A percentile compares a stretch with the other conserved stretches of the same genome.
Evolutionary conservation across 2,888 invertebrate genomes (phyloP).

Genomic region (Sycophila texana): DNA sequence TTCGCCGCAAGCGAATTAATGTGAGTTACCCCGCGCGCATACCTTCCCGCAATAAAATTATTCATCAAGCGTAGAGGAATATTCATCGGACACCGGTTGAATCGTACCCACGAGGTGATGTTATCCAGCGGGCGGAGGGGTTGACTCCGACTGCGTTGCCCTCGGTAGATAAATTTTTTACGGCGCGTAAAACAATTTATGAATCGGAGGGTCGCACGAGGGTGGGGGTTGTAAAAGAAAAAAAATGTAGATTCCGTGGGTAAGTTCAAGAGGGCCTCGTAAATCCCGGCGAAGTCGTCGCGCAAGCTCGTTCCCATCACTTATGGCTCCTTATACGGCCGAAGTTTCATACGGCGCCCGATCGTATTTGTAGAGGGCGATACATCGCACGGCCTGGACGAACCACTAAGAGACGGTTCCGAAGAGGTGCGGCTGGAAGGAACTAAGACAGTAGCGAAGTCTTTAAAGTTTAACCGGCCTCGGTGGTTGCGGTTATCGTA

Average conservation of each 20-base stretch:
- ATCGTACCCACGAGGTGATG: too few species aligned
- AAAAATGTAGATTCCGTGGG: slow-evolving; percentile 5
- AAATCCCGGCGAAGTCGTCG: slow-evolving; percentile 20
- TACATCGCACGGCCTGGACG: background rate
- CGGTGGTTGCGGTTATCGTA: too few species aligned
- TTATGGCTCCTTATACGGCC: slow-evolving; percentile 27
- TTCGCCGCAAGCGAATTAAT: background rate
- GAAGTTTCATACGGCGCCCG: slow-evolving; percentile 8
- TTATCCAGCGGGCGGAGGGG: too few species aligned
- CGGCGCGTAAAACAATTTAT: slow-evolving; percentile 43
- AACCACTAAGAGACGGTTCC: too few species aligned
- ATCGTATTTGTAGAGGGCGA: background rate
- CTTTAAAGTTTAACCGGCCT: too few species aligned
- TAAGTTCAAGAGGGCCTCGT: slow-evolving; percentile 18
- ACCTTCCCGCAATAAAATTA: too few species aligned
- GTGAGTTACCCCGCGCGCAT: slow-evolving; percentile 4
- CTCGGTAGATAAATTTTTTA: too few species aligned
- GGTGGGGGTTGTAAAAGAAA: background rate
- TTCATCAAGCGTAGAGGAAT: too few species aligned
- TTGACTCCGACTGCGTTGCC: too few species aligned
- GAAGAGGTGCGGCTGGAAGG: too few species aligned
- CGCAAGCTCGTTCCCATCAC: slow-evolving; percentile 25
- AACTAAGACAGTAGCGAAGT: too few species aligned
- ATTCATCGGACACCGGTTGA: too few species aligned
- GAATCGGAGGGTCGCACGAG: slow-evolving; percentile 20